Evolutionary conservation across 1,140 invertebrate species (phyloP).

Genomic region (Bradysia coprophila): DNA sequence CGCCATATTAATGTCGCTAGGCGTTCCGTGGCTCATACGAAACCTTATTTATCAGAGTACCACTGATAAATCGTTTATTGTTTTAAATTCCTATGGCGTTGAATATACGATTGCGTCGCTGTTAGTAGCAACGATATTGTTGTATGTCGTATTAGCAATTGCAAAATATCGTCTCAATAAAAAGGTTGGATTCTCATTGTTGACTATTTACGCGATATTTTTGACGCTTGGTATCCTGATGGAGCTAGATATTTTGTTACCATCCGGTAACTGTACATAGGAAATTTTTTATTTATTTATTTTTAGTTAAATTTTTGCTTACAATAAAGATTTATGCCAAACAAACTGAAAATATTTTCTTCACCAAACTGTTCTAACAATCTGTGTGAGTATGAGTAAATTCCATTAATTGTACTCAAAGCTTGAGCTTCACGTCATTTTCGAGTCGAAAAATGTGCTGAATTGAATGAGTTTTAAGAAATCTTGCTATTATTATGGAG

Average conservation of each 20-base stretch:
- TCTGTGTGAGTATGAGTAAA: too few relatives aligned
- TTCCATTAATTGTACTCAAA: too few relatives aligned
- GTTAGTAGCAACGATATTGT: slow-evolving; percentile 30
- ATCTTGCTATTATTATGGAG: too few relatives aligned
- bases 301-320: too few relatives aligned
- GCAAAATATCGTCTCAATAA: slow-evolving; percentile 35
- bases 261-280: slow-evolving; percentile 2
- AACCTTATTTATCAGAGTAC: slow-evolving; percentile 25
- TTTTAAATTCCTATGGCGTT: slow-evolving; percentile 25
- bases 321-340: too few relatives aligned
- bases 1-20: slow-evolving; percentile 70
- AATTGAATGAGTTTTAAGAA: too few relatives aligned
- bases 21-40: slow-evolving; percentile 67
- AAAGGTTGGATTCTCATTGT: slow-evolving; percentile 34
- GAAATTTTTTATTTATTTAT: not conserved
- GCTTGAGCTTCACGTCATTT: too few relatives aligned
- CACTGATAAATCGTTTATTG: slow-evolving; percentile 23
- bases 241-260: slow-evolving; percentile 23
- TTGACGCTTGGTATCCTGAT: slow-evolving; percentile 21
- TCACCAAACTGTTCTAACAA: too few relatives aligned
- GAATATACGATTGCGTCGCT: slow-evolving; percentile 40
- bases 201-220: slow-evolving; percentile 38
- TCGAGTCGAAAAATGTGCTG: too few relatives aligned
- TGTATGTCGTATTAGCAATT: slow-evolving; percentile 33
- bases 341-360: too few relatives aligned